Evolutionary conservation across 2,888 invertebrate genomes (phyloP), one percentile per base, ranked within the genome.

Genomic region (Apotomis capreana): DNA sequence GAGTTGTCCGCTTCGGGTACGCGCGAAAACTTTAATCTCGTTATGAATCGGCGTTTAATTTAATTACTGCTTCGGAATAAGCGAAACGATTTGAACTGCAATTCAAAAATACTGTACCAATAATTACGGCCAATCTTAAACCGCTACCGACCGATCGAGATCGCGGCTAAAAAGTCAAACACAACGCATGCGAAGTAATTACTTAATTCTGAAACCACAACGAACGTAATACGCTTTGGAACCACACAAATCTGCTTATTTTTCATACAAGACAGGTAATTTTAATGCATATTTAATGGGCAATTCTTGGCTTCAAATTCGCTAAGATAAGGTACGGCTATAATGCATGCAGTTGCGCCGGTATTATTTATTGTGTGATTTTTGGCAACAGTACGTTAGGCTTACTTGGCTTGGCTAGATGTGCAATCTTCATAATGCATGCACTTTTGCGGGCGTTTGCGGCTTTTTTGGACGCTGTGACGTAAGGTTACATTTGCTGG

Each of bases 271-370:
- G 87, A 84, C 92, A 93, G 93, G 93, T 93, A 92, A 92, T 93
- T 92, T 92, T 92, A 92, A 93, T 93, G 92, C 91, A 93, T 93
- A 92, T 91, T 91, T 92, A 93, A 92, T 92, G 92, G 92, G 87
- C 90, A 86, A 89, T 89, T 92, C 91, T 93, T 93, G 93, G 93
- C 93, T 92, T 93, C 91, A 92, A 92, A 92, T 91, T 88, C 91
- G 86, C 89, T 88, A 91, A 90, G 93, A 93, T 93, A 93, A 92
- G 92, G 92, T 90, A 88, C 84, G 85, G 86, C 87, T 87, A 91
- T 93, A 92, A 92, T 92, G 92, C 91, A 92, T 91, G 87, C 92
- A 90, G 92, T 91, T 90, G 90, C 89, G 86, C 83, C 86, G 85
- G 87, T 83, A 86, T 92, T 93, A 92, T 93, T 93, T 92, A 93